Conservation (phyloP, 2,113 vertebrate species). For the Hyla sarda region DNA sequence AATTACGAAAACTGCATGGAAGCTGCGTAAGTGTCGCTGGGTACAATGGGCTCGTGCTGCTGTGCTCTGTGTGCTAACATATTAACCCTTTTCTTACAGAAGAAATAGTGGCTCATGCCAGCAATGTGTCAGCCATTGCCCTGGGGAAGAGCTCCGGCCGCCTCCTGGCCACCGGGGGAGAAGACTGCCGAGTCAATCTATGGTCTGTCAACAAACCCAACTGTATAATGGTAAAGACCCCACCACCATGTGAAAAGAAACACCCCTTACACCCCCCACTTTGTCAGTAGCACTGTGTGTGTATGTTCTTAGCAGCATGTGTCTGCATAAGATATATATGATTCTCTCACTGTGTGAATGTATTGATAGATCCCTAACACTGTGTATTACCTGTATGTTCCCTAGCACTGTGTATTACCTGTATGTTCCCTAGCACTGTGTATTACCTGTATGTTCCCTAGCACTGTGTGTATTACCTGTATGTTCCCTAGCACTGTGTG, state of each 20-base stretch:
- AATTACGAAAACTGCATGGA: slow-evolving; percentile 90
- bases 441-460: too few relatives aligned
- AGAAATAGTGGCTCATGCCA: slow-evolving; percentile 90
- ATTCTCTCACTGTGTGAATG: too few relatives aligned
- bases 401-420: too few relatives aligned
- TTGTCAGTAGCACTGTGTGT: too few relatives aligned
- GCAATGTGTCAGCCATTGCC: slow-evolving; percentile 86
- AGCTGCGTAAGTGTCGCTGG: slow-evolving; percentile 84
- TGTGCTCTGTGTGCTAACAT: neutral
- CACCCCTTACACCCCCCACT: neutral
- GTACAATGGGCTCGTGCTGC: neutral
- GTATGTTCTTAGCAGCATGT: too few relatives aligned
- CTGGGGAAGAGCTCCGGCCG: slow-evolving; percentile 90
- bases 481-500: too few relatives aligned
- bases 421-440: too few relatives aligned
- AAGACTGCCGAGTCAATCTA: slow-evolving; percentile 93
- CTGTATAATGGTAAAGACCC: slow-evolving; percentile 91
- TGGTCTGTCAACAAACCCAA: slow-evolving; percentile 96
- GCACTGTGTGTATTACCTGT: too few relatives aligned
- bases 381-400: too few relatives aligned
- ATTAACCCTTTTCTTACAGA: slow-evolving; percentile 72
- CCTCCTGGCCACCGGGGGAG: slow-evolving; percentile 91
- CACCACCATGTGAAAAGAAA: neutral
- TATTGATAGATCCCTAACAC: too few relatives aligned
- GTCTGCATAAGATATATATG: too few relatives aligned